Percentiles rank a stretch among this genome's conserved stretches.
Evolutionary conservation across 2,113 vertebrate genomes (phyloP).

Genomic region (Vicugna pacos): DNA sequence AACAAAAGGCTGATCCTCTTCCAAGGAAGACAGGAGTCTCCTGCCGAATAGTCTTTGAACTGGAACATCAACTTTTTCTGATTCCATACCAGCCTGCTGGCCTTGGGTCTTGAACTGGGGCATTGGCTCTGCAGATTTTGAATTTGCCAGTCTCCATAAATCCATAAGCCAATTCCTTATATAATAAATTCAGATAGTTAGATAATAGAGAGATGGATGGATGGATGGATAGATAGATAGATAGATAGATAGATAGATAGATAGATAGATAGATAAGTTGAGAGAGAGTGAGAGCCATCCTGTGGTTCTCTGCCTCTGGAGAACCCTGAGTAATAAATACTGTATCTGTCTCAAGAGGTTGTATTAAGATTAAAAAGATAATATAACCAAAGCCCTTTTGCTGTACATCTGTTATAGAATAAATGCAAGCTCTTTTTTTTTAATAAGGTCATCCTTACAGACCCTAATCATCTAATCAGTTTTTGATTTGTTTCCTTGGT

Average conservation of each 20-base stretch:
- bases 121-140: neutral
- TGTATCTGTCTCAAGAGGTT: neutral
- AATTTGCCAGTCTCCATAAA: neutral
- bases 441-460: neutral
- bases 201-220: neutral
- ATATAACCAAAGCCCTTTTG: neutral
- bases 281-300: neutral
- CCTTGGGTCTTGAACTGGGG: neutral
- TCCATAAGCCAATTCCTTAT: neutral
- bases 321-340: neutral
- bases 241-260: neutral
- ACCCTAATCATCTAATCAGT: conserved; percentile 40
- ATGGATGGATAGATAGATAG: neutral
- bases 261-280: neutral
- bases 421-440: neutral
- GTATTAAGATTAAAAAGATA: neutral
- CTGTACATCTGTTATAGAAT: neutral
- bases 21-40: neutral
- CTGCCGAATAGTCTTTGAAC: neutral
- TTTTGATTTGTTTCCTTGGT: neutral
- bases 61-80: neutral
- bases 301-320: neutral
- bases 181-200: neutral
- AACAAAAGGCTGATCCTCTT: neutral
- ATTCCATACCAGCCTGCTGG: neutral